These are phyloP conservation scores for Netelia fuscicornis DNA, from an alignment of 2,888 invertebrate species.

Conservation along the genomic window DNA sequence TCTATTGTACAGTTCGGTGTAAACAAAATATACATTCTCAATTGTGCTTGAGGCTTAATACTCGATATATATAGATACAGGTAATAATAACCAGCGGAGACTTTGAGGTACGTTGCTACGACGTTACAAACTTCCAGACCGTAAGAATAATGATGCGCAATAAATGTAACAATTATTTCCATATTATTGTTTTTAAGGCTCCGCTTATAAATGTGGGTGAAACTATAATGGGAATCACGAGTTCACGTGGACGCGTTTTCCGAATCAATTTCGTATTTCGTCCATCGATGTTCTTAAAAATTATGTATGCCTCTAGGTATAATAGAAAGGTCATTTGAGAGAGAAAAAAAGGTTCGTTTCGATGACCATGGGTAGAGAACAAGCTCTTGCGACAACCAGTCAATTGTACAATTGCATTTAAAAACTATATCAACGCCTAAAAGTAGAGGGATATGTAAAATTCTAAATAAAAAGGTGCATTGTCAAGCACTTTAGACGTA, in stretches of 20 bases:
- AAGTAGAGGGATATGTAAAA: constrained; percentile 69
- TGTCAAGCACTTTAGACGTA: constrained; percentile 66
- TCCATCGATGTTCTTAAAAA: not conserved
- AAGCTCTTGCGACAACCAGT: constrained; percentile 36
- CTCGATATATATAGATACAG: constrained; percentile 22
- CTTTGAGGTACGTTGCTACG: constrained; percentile 16
- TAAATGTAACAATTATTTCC: not conserved
- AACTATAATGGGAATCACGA: constrained; percentile 13
- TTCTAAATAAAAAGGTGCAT: constrained; percentile 50
- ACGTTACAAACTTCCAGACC: not conserved
- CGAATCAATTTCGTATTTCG: not conserved
- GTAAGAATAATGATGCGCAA: not conserved
- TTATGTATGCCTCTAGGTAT: not conserved
- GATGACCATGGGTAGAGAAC: constrained; percentile 44
- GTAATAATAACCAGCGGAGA: constrained; percentile 35
- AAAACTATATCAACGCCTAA: constrained; percentile 69
- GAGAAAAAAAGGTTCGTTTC: constrained; percentile 10
- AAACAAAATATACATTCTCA: constrained; percentile 56
- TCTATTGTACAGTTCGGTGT: constrained; percentile 51
- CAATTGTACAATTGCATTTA: constrained; percentile 65
- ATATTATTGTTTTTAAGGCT: not conserved
- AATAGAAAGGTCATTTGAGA: not conserved
- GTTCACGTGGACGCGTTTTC: not conserved
- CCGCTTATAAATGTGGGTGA: not conserved
- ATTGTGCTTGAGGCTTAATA: constrained; percentile 35